A percentile compares a stretch with the other conserved stretches of the same genome.
Evolutionary conservation across 2,888 invertebrate genomes (phyloP).

Genomic region (Acleris holmiana): DNA sequence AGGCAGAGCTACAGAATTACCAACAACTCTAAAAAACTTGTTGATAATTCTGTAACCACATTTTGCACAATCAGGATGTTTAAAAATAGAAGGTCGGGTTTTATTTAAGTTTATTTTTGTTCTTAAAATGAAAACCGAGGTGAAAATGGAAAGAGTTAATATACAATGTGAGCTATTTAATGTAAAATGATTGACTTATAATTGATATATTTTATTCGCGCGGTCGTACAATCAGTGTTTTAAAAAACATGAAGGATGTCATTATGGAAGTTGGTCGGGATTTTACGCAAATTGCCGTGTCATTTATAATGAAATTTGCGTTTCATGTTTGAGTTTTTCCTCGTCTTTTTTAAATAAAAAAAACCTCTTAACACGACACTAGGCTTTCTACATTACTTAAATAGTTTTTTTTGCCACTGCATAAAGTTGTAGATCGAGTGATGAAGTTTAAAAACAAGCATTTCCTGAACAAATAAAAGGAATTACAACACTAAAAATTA

Average conservation of each 20-base stretch:
- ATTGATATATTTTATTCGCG: not conserved
- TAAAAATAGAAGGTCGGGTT: no score
- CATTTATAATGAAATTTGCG: slow-evolving; percentile 36
- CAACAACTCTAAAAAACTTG: no score
- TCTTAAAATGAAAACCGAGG: not conserved
- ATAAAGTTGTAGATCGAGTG: no score
- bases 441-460: no score
- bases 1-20: no score
- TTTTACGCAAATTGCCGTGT: slow-evolving; percentile 50
- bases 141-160: no score
- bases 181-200: not conserved
- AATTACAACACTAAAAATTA: no score
- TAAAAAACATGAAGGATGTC: slow-evolving; percentile 44
- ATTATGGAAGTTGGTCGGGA: slow-evolving; percentile 43
- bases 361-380: slow-evolving; percentile 32
- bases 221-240: slow-evolving; percentile 18
- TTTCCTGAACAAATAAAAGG: no score
- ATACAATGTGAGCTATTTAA: no score
- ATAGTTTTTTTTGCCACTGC: no score
- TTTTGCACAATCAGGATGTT: no score
- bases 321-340: slow-evolving; percentile 23
- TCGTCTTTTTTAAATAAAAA: slow-evolving; percentile 40
- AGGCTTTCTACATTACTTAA: not conserved
- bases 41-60: no score
- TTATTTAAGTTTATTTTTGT: not conserved